These are phyloP conservation scores for Mormyrops attenuatus DNA, from an alignment of 2,797 vertebrate species.

Conservation along the genomic window DNA sequence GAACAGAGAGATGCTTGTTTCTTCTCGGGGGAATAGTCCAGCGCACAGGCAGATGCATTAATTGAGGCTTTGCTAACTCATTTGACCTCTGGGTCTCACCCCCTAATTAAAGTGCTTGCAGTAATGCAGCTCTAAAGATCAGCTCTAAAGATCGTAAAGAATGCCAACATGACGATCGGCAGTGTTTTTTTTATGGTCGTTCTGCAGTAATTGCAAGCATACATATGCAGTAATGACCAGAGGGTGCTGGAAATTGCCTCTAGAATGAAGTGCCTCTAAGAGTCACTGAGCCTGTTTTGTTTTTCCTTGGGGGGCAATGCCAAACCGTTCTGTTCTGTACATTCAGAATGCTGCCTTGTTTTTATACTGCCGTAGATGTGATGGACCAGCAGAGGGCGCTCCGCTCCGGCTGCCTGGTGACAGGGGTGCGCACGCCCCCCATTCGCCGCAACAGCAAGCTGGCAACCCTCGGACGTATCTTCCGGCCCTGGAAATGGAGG, in stretches of 20 bases:
- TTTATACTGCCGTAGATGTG: conserved; percentile 62
- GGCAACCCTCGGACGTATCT: conserved; percentile 90
- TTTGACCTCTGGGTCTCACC: background rate
- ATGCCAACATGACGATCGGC: background rate
- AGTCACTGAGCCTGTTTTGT: background rate
- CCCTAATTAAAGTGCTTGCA: background rate
- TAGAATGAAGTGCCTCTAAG: background rate
- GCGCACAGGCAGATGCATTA: background rate
- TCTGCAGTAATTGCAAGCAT: background rate
- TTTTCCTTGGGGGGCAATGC: background rate
- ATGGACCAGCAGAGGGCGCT: conserved; percentile 83
- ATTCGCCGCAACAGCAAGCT: conserved; percentile 88
- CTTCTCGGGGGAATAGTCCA: background rate
- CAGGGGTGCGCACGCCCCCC: conserved; percentile 86
- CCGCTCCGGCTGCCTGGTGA: conserved; percentile 79
- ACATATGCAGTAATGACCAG: conserved; percentile 6
- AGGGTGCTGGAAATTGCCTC: background rate
- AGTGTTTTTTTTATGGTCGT: conserved; percentile 1
- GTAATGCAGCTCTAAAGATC: background rate
- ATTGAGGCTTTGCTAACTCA: background rate
- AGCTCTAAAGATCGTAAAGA: background rate
- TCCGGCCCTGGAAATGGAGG: conserved; percentile 97
- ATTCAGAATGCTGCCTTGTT: conserved; percentile 23
- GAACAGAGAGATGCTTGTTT: conserved; percentile 18
- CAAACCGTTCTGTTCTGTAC: background rate